Conservation (phyloP, 2,113 vertebrate genomes). For the Carassius carassius region DNA sequence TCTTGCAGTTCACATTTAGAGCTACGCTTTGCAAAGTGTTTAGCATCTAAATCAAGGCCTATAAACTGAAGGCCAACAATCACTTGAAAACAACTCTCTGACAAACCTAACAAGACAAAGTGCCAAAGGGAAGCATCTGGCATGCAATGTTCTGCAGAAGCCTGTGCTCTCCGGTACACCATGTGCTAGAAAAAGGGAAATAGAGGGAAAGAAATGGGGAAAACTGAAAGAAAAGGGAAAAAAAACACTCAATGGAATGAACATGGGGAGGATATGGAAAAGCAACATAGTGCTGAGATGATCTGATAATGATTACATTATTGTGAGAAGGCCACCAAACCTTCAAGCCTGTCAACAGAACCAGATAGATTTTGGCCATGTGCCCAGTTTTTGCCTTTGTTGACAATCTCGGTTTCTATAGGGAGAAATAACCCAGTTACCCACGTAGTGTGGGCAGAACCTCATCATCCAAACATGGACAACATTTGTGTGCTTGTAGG, state of each 20-base stretch:
- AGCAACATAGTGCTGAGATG: slow-evolving; percentile 47
- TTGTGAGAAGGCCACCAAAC: slow-evolving; percentile 39
- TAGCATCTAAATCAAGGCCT: not conserved
- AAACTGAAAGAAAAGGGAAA: not conserved
- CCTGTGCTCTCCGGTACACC: slow-evolving; percentile 1
- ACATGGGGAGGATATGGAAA: slow-evolving; percentile 53
- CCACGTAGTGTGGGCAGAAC: not conserved
- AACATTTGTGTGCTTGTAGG: not conserved
- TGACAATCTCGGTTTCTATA: slow-evolving; percentile 35
- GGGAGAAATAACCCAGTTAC: slow-evolving; percentile 30
- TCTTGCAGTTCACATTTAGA: not conserved
- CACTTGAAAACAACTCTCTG: slow-evolving; percentile 13
- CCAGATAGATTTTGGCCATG: slow-evolving; percentile 34
- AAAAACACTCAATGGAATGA: slow-evolving; percentile 15
- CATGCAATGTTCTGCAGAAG: slow-evolving; percentile 31
- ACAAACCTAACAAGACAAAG: slow-evolving; percentile 21
- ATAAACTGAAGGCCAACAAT: not conserved
- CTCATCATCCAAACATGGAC: not conserved
- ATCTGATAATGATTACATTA: slow-evolving; percentile 59
- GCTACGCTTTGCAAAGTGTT: too few relatives aligned
- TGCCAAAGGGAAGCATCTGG: slow-evolving; percentile 26
- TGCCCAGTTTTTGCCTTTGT: slow-evolving; percentile 46
- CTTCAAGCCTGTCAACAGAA: slow-evolving; percentile 33
- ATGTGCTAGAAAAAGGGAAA: not conserved
- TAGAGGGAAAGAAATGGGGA: slow-evolving; percentile 26